phyloP scores from a whole-genome alignment of 2,113 vertebrate species.

The Pyrgilauda ruficollis region DNA sequence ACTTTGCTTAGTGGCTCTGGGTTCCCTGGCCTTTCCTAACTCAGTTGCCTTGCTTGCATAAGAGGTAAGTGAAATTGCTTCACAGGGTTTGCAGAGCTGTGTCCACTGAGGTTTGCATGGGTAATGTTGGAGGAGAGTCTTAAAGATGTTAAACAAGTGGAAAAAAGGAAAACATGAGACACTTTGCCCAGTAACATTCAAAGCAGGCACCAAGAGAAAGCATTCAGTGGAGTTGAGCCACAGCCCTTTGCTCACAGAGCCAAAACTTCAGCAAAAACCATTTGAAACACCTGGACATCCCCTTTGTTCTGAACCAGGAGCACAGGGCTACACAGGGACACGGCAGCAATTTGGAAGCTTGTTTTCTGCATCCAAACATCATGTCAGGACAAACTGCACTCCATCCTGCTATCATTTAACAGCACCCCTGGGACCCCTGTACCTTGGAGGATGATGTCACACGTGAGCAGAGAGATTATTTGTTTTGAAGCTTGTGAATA shows the following conservation, averaged over 20 bases:
- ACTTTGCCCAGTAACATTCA: background rate
- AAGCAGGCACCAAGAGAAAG: background rate
- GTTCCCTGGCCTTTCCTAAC: background rate
- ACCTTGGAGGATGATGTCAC: conserved; percentile 22
- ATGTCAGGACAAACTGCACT: background rate
- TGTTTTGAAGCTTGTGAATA: conserved; percentile 31
- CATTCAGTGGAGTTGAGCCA: background rate
- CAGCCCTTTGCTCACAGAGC: background rate
- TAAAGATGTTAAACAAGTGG: background rate
- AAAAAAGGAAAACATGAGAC: background rate
- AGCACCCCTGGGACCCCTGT: conserved; percentile 7
- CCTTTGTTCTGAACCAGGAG: background rate
- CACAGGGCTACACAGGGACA: background rate
- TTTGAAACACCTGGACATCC: background rate
- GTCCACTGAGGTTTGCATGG: background rate
- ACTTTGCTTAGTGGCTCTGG: background rate
- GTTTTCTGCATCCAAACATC: conserved; percentile 13
- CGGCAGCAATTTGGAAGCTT: background rate
- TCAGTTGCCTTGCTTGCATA: background rate
- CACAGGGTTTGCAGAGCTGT: background rate
- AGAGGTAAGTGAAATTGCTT: background rate
- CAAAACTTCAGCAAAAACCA: background rate
- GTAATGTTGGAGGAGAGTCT: background rate
- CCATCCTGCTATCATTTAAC: background rate
- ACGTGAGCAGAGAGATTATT: conserved; percentile 2